Evolutionary conservation across 2,888 invertebrate genomes (phyloP), one percentile per base, ranked within the genome.

Genomic region (Drosophila buzzatii): DNA sequence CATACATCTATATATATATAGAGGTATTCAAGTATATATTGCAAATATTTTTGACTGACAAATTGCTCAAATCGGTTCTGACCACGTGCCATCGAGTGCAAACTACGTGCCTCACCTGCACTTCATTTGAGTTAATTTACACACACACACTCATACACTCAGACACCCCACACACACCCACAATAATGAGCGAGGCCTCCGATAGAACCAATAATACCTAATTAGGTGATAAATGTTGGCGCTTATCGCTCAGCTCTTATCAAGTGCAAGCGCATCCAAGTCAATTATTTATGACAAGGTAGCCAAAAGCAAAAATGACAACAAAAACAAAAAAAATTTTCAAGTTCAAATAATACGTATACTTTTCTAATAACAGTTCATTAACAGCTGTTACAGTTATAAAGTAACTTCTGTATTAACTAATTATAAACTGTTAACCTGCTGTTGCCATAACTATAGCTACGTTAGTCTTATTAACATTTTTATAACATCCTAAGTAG

Each of bases 71-170:
- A 52, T 23, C 27, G 33, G 42, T 39, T 72, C 51, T 62, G 51
- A 18, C 63, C 78, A 67, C 63, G 60, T 77, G 72, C 31, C 42
- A 27, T 10, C n/a, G 3, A 7, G n/a, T n/a, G 33, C 45, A 60
- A 49, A 33, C 5, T 49, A 47, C 37, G 42, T 58, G 31, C 12
- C n/a, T n/a, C 35, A 42, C 27, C 56, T 68, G 69, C 59, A 78
- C 45, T 31, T 56, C 35, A 14, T 49, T 7, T n/a, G n/a, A 18
- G 2, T 42, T 9, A 12, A 18, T 69, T 56, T 12, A 41, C 44
- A n/a, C 5, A 20, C 37, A 49, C 31, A 31, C 16, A 1, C 23
- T 14, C 10, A 44, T 20, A 44, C 7, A 44, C 12, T n/a, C n/a
- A 1, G 27, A 27, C 27, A 27, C 4, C 27, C 27, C n/a, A 1